Evolutionary conservation across 2,888 invertebrate genomes (phyloP), one percentile per base, ranked within the genome.

Genomic region (Corythucha ciliata): DNA sequence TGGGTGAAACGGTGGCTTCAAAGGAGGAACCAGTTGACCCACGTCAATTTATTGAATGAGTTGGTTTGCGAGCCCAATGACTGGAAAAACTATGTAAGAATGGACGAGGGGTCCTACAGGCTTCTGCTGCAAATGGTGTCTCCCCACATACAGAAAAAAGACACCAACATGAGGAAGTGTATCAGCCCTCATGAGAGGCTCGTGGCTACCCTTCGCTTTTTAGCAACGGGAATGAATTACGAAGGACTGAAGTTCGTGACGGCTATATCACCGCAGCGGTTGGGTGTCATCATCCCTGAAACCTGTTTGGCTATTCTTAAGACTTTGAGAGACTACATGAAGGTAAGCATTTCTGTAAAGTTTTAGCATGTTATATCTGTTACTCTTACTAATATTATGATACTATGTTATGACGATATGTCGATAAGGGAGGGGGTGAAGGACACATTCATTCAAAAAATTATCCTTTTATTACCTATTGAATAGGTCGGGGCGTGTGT

Each of bases 201-300:
- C 32, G 18, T 29, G 8, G 32, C 16, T 44, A 44, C 44, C 16
- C 20, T 44, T 4, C n/a, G 32, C 29, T 44, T 44, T 44, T 20
- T 44, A 29, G 44, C 44, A 10, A 44, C 20, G 7, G 44, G 44
- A 22, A 44, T 32, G 44, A 32, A 44, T 18, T 32, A 29, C 14
- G 32, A 44, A 44, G 44, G 32, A 33, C 18, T 44, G 16, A 44
- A 42, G 27, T 42, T 42, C 42, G 27, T 26, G 16, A 42, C 44
- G 29, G 44, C 44, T 21, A 44, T 29, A 44, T 44, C 32, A 44
- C 44, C 44, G 3, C 44, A 44, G 18, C 18, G 44, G 20, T 44
- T 44, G 44, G 44, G 44, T 16, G 44, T 44, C 44, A 44, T 32
- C 24, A 18, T 44, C 32, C 44, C 44, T 44, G 44, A 44, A 44